Conservation (phyloP, 2,113 vertebrate genomes). For the Tychaedon coryphoeus region DNA sequence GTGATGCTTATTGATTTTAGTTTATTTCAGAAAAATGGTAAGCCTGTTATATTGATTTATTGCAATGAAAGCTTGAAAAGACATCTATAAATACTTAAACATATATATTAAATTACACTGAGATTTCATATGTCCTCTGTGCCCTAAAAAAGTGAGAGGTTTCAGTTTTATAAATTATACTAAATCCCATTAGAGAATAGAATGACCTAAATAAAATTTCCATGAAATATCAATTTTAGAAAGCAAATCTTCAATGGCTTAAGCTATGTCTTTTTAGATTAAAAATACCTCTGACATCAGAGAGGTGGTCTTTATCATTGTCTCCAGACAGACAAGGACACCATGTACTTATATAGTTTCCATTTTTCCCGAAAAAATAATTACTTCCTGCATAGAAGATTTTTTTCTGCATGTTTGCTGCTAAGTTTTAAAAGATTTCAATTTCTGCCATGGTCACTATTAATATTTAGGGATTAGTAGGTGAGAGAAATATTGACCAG, state of each 20-base stretch:
- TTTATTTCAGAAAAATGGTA: slow-evolving; percentile 6
- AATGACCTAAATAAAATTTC: slow-evolving; percentile 36
- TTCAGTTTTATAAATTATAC: slow-evolving; percentile 12
- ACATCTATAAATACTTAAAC: neutral
- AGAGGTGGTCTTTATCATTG: neutral
- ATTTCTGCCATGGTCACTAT: neutral
- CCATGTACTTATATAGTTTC: neutral
- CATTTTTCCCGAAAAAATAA: neutral
- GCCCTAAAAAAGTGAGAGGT: neutral
- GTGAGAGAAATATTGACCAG: neutral
- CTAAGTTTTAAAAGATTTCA: neutral
- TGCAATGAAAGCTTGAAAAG: neutral
- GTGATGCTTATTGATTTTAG: neutral
- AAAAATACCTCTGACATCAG: slow-evolving; percentile 8
- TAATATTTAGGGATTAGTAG: neutral
- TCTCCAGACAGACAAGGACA: neutral
- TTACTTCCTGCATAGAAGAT: neutral
- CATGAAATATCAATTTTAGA: slow-evolving; percentile 15
- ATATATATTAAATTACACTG: neutral
- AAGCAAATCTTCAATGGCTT: neutral
- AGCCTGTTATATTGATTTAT: neutral
- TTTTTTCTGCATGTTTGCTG: neutral
- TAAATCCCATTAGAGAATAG: slow-evolving; percentile 7
- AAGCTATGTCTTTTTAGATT: neutral
- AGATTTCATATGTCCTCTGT: neutral